phyloP scores from a whole-genome alignment of 30 jellyfish, hydroid and myxozoan species.

The Rhopilema esculentum region DNA sequence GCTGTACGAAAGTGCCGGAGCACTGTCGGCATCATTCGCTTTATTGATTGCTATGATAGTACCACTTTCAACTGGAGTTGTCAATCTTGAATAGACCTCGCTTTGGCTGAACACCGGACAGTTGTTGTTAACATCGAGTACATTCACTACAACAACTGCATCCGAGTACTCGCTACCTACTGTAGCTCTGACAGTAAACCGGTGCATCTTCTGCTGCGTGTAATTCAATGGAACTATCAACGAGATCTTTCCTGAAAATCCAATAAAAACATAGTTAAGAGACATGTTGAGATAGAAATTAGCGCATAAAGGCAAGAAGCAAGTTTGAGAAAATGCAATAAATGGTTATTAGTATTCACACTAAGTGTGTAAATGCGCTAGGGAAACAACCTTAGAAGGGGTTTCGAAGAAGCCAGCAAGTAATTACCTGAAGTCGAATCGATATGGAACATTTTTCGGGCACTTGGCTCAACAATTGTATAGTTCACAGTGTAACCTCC shows the following conservation, averaged over 20 bases:
- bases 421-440: constrained; percentile 62
- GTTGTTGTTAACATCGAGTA: constrained; percentile 82
- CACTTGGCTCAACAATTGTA: constrained; percentile 65
- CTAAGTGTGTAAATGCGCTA: no score
- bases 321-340: no score
- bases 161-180: constrained; percentile 49
- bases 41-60: constrained; percentile 49
- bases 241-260: constrained; percentile 54
- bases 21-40: constrained; percentile 69
- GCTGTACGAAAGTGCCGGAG: constrained; percentile 47
- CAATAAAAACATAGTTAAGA: constrained; percentile 5
- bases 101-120: constrained; percentile 76
- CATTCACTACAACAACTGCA: constrained; percentile 76
- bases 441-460: constrained; percentile 35
- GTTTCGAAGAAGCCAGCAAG: background rate
- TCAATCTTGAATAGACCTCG: constrained; percentile 39
- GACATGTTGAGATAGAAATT: background rate
- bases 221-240: constrained; percentile 57
- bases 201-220: constrained; percentile 58
- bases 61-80: constrained; percentile 69
- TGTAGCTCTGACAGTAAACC: constrained; percentile 77
- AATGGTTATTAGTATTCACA: no score
- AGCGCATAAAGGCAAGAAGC: no score
- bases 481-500: constrained; percentile 49
- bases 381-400: no score